Conservation (phyloP, 2,797 vertebrate genomes). For the Siniperca obscura region DNA sequence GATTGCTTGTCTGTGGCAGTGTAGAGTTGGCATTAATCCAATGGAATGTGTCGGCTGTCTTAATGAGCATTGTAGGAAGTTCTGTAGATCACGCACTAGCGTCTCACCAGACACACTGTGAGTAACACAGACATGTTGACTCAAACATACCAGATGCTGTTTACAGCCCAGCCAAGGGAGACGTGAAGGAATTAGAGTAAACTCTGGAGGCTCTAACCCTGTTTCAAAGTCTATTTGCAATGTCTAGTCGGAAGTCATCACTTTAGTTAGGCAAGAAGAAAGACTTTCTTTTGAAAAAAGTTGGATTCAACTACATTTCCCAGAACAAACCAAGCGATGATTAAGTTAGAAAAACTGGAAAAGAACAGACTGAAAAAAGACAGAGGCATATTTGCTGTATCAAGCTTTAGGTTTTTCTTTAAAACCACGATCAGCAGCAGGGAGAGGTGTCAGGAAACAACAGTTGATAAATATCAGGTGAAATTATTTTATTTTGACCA, state of each 20-base stretch:
- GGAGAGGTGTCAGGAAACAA: not conserved
- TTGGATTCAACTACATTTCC: not conserved
- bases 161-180: slow-evolving; percentile 30
- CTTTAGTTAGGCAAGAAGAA: not conserved
- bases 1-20: not conserved
- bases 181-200: slow-evolving; percentile 14
- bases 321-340: not conserved
- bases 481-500: not conserved
- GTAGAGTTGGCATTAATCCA: not conserved
- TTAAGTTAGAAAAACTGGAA: not conserved
- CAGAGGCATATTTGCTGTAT: not conserved
- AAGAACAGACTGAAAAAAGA: not conserved
- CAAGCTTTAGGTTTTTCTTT: not conserved
- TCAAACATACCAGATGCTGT: slow-evolving; percentile 58
- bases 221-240: not conserved
- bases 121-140: slow-evolving; percentile 47
- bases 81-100: slow-evolving; percentile 4
- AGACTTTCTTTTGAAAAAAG: not conserved
- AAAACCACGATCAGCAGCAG: not conserved
- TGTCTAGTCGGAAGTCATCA: not conserved
- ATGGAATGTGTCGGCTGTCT: slow-evolving; percentile 30
- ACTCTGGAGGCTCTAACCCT: not conserved
- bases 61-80: slow-evolving; percentile 37
- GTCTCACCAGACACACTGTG: slow-evolving; percentile 25
- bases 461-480: not conserved